Base-by-base conservation (phyloP, 64 coral and sea anemone genomes). In the Exaiptasia diaphana region DNA sequence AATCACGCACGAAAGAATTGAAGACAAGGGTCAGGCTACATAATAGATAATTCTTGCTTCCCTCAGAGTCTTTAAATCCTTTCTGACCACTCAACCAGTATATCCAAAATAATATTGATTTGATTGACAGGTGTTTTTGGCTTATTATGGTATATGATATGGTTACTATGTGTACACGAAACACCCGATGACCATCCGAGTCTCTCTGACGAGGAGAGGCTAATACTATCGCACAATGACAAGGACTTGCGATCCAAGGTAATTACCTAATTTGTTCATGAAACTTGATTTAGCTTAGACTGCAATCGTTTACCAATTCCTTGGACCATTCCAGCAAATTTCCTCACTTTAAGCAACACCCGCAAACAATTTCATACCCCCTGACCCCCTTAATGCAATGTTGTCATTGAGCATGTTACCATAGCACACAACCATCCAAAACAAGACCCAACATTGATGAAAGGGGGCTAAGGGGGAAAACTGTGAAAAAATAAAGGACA, bases 41-140 rank as follows among this genome's bases (percentile, higher is more conserved):
- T 1, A 15, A 1, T 42, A 3, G 36, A 41, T 23, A 36, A 13
- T 12, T 38, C 20, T 2, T 13, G 9, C 38, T 71, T 71, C 0
- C 13, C 11, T 3, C 9, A 6, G 31, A 38, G 35, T 13, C 0
- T 41, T 38, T 14, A 8, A 9, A 14, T 15, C 9, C 11, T 26
- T 17, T 36, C 31, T 2, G 34, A 18, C 41, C 1, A 10, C 31
- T 71, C n/a, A 15, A 1, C 3, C 21, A 49, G 15, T 39, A 6
- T 34, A 4, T 41, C 41, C 11, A 5, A 4, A 75, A 34, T 39
- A 32, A 20, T 52, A 3, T n/a, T 23, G 7, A 38, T 3, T 61
- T 61, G 30, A 9, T 36, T 77, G 76, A 18, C 53, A 93, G 90
- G 90, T 68, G 62, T 82, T 14, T 93, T 93, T 82, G 90, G 90